Evolutionary conservation across 2,797 vertebrate species (phyloP).

Genomic region (Danio choprae): DNA sequence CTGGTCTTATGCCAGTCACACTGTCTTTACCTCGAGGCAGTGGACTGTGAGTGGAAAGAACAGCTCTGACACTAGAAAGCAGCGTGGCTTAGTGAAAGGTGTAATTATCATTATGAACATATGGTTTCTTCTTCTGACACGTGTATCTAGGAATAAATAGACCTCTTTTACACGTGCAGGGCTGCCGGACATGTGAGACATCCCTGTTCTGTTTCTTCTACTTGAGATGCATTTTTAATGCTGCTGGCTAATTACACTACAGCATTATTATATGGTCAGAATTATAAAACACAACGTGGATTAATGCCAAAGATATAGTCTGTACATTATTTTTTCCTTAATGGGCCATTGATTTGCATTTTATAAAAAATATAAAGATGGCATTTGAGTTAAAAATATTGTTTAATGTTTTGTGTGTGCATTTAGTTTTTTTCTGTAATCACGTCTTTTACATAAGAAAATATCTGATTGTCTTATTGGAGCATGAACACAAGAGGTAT

Average conservation of each 20-base stretch:
- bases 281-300: neutral
- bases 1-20: neutral
- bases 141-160: constrained; percentile 1
- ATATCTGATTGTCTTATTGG: too few relatives aligned
- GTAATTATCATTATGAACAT: constrained; percentile 9
- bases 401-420: too few relatives aligned
- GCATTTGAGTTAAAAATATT: too few relatives aligned
- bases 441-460: too few relatives aligned
- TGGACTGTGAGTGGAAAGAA: neutral
- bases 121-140: neutral
- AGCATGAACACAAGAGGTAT: too few relatives aligned
- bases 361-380: too few relatives aligned
- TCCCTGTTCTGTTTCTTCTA: neutral
- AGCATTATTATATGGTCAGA: neutral
- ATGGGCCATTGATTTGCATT: too few relatives aligned
- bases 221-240: neutral
- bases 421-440: too few relatives aligned
- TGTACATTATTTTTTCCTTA: constrained; percentile 1
- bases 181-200: neutral
- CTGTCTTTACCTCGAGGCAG: neutral
- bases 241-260: constrained; percentile 9
- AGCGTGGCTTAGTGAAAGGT: neutral
- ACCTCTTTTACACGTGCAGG: neutral
- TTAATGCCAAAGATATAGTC: neutral
- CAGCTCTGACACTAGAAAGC: neutral